Conservation (phyloP, 2,797 vertebrate species). For the Meda fulgida region DNA sequence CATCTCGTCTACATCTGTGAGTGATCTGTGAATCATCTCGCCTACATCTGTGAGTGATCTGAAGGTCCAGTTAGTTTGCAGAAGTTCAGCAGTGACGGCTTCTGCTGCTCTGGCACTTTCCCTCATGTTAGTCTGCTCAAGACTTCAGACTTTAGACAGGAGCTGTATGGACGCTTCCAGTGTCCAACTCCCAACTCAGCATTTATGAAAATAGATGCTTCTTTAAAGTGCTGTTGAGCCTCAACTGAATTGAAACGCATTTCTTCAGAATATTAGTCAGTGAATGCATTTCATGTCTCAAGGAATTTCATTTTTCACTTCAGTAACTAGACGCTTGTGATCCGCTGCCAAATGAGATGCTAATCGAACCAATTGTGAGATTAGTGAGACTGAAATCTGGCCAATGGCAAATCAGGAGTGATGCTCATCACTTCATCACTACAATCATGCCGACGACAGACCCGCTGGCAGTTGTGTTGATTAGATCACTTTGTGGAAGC, state of each 20-base stretch:
- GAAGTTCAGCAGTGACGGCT: constrained; percentile 7
- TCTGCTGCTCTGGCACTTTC: constrained; percentile 6
- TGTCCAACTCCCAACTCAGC: background rate
- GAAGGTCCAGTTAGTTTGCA: background rate
- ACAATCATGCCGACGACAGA: constrained; percentile 34
- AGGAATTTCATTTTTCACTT: constrained; percentile 47
- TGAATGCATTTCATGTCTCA: constrained; percentile 33
- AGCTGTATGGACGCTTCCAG: constrained; percentile 32
- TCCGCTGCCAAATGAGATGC: constrained; percentile 49
- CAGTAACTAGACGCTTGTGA: constrained; percentile 22
- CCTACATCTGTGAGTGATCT: background rate
- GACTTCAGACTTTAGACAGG: background rate
- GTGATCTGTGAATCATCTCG: too few relatives aligned
- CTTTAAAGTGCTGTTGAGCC: constrained; percentile 15
- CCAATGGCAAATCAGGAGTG: constrained; percentile 42
- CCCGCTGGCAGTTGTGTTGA: constrained; percentile 52
- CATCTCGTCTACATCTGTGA: too few relatives aligned
- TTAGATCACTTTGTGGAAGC: constrained; percentile 42
- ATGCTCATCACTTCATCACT: constrained; percentile 42
- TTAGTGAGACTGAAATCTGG: constrained; percentile 40
- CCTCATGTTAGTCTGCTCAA: background rate
- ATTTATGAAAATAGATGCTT: constrained; percentile 29
- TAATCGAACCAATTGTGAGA: constrained; percentile 39
- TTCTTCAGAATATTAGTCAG: background rate
- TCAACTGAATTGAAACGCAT: background rate